These are phyloP conservation scores for Camelus bactrianus DNA, from an alignment of 2,113 vertebrate species.

Conservation along the genomic window DNA sequence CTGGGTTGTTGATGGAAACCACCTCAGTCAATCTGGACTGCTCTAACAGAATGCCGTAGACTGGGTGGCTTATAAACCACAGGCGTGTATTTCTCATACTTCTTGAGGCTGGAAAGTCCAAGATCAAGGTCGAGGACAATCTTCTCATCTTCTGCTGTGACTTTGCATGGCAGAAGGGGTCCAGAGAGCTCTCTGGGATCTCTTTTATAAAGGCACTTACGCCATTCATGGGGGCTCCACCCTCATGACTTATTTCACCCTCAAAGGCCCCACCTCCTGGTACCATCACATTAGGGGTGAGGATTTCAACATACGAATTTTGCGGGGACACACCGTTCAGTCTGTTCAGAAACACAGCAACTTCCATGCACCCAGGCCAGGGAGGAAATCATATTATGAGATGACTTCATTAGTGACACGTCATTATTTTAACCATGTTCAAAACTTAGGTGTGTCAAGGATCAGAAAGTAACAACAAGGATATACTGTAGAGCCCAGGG, in stretches of 20 bases:
- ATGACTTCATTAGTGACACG: neutral
- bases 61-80: too few relatives aligned
- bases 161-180: neutral
- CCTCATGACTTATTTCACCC: neutral
- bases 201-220: neutral
- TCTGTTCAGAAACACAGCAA: neutral
- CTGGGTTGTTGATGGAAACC: neutral
- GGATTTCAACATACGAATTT: neutral
- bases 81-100: neutral
- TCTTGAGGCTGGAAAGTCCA: neutral
- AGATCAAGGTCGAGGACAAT: neutral
- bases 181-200: too few relatives aligned
- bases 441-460: neutral
- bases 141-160: neutral
- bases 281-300: neutral
- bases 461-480: neutral
- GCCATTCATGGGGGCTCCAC: neutral
- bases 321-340: neutral
- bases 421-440: conserved; percentile 2
- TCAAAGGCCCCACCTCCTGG: neutral
- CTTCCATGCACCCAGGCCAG: neutral
- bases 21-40: neutral
- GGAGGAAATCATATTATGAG: neutral
- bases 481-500: too few relatives aligned
- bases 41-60: neutral